A percentile compares a stretch with the other conserved stretches of the same genome.
phyloP scores from a whole-genome alignment of 2,888 invertebrate species.

The Salticus scenicus region DNA sequence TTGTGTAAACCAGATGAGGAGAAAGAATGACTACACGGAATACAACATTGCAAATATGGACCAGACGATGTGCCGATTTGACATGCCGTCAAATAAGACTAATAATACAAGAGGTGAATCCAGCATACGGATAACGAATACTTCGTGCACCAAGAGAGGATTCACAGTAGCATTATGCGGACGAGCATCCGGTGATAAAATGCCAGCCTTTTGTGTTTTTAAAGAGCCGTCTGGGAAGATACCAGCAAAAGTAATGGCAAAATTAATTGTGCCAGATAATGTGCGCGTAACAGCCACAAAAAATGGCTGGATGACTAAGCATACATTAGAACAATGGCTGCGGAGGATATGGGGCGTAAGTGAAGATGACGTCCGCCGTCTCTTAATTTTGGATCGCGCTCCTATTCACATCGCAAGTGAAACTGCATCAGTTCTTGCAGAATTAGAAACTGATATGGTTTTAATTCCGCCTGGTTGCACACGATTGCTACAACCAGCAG shows the following conservation, averaged over 20 bases:
- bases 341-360: background rate
- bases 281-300: background rate
- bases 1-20: background rate
- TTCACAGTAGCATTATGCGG: background rate
- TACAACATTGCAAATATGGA: background rate
- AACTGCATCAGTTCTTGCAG: background rate
- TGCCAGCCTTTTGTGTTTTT: background rate
- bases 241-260: background rate
- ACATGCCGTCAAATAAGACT: background rate
- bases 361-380: background rate
- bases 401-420: background rate
- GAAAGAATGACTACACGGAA: background rate
- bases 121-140: background rate
- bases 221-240: background rate
- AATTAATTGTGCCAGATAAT: background rate
- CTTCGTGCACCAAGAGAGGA: background rate
- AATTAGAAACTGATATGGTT: too few species aligned
- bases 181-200: background rate
- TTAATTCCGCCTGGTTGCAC: too few species aligned
- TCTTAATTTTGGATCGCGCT: background rate
- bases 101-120: background rate
- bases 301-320: background rate
- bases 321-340: background rate
- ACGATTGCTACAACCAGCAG: too few species aligned
- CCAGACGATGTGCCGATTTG: background rate